These are phyloP conservation scores for Sterna hirundo DNA, from an alignment of 2,113 vertebrate genomes.

Conservation along the genomic window DNA sequence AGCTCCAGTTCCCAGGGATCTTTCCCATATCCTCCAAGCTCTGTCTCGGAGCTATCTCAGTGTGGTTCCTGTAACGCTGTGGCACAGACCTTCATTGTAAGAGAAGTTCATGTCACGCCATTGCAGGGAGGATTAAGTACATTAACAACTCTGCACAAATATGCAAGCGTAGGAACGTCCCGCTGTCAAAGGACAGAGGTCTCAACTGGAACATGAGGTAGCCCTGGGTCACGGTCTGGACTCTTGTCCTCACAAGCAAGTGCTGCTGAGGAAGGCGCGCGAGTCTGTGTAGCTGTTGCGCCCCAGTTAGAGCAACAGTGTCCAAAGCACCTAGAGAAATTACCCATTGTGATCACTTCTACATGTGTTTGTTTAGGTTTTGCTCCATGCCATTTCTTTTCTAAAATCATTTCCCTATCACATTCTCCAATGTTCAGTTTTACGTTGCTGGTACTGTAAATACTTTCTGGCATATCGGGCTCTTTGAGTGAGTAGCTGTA, in stretches of 20 bases:
- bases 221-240: not conserved
- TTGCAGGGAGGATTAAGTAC: not conserved
- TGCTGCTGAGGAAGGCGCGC: not conserved
- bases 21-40: not conserved
- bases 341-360: not conserved
- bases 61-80: not conserved
- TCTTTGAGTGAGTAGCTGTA: not conserved
- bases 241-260: not conserved
- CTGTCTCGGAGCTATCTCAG: not conserved
- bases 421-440: not conserved
- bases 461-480: not conserved
- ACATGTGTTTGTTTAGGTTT: not conserved
- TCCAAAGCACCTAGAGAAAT: not conserved
- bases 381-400: not conserved
- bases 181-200: not conserved
- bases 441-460: not conserved
- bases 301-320: not conserved
- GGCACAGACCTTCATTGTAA: not conserved
- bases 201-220: not conserved
- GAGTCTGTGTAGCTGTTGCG: not conserved
- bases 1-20: not conserved
- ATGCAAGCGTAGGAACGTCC: not conserved
- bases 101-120: not conserved
- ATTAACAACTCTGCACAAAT: not conserved
- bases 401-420: not conserved